Evolutionary conservation across 1,140 invertebrate species (phyloP).

Genomic region (Drosophila seguyi): DNA sequence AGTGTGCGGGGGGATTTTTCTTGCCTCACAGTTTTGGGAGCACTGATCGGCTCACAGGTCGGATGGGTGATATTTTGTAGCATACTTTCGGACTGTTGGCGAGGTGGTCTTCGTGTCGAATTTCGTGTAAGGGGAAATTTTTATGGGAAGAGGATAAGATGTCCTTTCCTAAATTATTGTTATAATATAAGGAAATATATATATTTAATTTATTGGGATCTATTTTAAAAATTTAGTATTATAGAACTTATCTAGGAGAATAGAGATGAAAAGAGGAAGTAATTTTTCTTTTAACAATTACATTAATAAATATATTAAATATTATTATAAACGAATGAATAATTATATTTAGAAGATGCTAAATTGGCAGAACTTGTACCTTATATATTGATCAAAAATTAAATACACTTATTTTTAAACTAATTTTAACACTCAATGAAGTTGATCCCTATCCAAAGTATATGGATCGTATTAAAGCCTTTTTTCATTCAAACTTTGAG

Average conservation of each 20-base stretch:
- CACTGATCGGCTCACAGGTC: constrained; percentile 19
- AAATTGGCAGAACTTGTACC: too few relatives aligned
- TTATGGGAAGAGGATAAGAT: neutral
- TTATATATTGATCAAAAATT: too few relatives aligned
- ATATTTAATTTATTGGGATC: neutral
- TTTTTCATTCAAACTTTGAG: neutral
- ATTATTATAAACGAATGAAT: too few relatives aligned
- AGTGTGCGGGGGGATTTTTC: constrained; percentile 34
- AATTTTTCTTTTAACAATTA: too few relatives aligned
- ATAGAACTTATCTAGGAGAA: neutral
- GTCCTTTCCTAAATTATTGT: fast-evolving
- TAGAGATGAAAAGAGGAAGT: neutral
- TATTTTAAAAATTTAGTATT: neutral
- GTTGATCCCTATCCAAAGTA: too few relatives aligned
- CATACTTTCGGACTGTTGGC: constrained; percentile 50
- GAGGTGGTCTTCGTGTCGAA: neutral
- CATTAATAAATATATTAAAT: too few relatives aligned
- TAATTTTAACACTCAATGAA: too few relatives aligned
- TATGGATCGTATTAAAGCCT: neutral
- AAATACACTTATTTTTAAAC: too few relatives aligned
- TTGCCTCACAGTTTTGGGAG: constrained; percentile 43
- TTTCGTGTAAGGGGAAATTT: neutral
- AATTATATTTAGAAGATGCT: too few relatives aligned
- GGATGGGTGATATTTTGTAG: constrained; percentile 14
- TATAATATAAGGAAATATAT: neutral